Percentiles rank a stretch among this genome's conserved stretches.
Evolutionary conservation across 2,113 vertebrate genomes (phyloP).

Genomic region (Cryptoleucopteryx plumbea): DNA sequence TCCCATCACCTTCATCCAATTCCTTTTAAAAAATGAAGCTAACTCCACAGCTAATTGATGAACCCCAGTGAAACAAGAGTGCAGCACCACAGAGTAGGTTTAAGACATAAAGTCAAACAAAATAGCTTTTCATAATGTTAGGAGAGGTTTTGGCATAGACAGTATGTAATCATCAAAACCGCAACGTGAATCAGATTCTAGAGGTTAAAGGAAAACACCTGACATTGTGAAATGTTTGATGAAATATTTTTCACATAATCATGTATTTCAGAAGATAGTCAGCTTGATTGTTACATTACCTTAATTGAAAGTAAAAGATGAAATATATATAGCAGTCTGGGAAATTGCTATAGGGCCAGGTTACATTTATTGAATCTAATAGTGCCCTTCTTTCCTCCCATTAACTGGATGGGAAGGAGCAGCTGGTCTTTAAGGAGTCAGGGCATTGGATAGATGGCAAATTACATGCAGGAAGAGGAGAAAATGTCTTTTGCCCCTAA

Average conservation of each 20-base stretch:
- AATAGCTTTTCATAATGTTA: background rate
- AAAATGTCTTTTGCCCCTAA: background rate
- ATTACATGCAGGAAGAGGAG: background rate
- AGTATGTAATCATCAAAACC: slow-evolving; percentile 15
- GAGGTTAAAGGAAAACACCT: slow-evolving; percentile 11
- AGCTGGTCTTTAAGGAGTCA: background rate
- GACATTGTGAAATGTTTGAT: background rate
- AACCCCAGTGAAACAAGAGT: background rate
- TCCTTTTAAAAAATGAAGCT: background rate
- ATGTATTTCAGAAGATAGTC: background rate
- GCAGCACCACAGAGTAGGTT: background rate
- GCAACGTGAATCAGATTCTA: background rate
- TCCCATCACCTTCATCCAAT: background rate
- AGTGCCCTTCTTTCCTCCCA: background rate
- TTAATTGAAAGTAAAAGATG: slow-evolving; percentile 33
- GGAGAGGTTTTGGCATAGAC: slow-evolving; percentile 34
- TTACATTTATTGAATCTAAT: background rate
- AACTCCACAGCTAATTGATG: background rate
- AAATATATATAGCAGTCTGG: background rate
- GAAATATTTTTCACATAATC: slow-evolving; percentile 1
- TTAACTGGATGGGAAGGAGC: background rate
- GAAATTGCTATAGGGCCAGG: background rate
- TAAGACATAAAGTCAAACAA: slow-evolving; percentile 4
- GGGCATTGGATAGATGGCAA: background rate
- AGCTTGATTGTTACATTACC: slow-evolving; percentile 1